Evolutionary conservation across 2,113 vertebrate genomes (phyloP).

Genomic region (Motacilla alba): DNA sequence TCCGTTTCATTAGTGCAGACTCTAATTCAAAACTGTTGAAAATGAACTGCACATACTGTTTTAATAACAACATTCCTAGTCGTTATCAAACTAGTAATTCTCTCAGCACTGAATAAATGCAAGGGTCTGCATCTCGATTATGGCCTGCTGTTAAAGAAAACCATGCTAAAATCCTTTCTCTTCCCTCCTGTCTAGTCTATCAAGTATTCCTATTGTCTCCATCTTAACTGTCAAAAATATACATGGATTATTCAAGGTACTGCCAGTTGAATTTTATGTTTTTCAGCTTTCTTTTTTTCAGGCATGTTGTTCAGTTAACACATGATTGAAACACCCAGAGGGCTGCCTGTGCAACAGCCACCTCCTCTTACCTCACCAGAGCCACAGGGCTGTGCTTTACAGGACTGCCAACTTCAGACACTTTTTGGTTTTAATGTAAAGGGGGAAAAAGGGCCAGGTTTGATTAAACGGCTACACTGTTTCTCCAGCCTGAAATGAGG

Average conservation of each 20-base stretch:
- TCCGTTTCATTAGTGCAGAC: slow-evolving; percentile 84
- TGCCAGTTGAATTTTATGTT: not conserved
- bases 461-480: not conserved
- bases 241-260: not conserved
- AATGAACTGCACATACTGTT: slow-evolving; percentile 86
- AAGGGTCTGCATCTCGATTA: slow-evolving; percentile 75
- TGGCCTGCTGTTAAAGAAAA: slow-evolving; percentile 78
- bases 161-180: slow-evolving; percentile 62
- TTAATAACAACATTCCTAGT: slow-evolving; percentile 86
- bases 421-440: not conserved
- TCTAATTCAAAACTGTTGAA: slow-evolving; percentile 89
- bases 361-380: not conserved
- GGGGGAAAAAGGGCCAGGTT: not conserved
- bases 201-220: slow-evolving; percentile 39
- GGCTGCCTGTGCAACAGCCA: not conserved
- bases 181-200: slow-evolving; percentile 46
- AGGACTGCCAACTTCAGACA: not conserved
- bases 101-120: slow-evolving; percentile 77
- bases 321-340: not conserved
- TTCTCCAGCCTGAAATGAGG: not conserved
- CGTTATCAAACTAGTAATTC: slow-evolving; percentile 83
- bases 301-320: not conserved
- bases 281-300: not conserved
- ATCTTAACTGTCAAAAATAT: not conserved
- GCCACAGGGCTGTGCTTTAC: not conserved